Conservation (phyloP, 2,888 invertebrate genomes). For the Drepana falcataria region DNA sequence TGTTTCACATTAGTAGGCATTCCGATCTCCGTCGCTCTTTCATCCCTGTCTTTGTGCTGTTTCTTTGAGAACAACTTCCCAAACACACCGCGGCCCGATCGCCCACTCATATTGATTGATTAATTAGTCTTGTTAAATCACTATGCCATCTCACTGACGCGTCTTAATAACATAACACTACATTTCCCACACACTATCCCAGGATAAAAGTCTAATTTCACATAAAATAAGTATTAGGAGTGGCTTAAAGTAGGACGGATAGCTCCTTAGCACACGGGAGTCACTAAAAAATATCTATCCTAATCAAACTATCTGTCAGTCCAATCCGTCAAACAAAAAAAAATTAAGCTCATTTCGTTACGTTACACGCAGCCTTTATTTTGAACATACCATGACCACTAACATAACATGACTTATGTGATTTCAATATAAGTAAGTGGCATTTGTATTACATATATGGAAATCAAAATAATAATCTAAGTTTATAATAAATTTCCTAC, state of each 20-base stretch:
- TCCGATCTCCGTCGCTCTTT: constrained; percentile 84
- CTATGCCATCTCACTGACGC: constrained; percentile 55
- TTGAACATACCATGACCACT: too few species aligned
- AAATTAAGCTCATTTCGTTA: constrained; percentile 14
- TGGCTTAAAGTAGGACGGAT: constrained; percentile 64
- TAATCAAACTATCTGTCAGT: neutral
- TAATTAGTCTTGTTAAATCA: constrained; percentile 29
- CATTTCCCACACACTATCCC: constrained; percentile 45
- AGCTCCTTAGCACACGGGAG: constrained; percentile 39
- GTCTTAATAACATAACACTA: constrained; percentile 43
- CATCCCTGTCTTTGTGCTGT: constrained; percentile 59
- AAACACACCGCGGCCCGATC: constrained; percentile 70
- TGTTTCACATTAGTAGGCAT: constrained; percentile 91
- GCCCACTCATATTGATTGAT: constrained; percentile 67
- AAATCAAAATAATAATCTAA: too few species aligned
- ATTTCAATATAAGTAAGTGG: too few species aligned
- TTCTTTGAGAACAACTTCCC: constrained; percentile 73
- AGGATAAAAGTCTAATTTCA: constrained; percentile 39
- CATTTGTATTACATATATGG: too few species aligned
- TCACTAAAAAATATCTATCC: constrained; percentile 28
- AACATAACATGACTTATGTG: too few species aligned
- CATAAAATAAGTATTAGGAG: constrained; percentile 44
- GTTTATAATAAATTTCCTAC: too few species aligned
- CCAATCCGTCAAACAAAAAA: constrained; percentile 15
- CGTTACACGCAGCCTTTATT: constrained; percentile 17